phyloP scores from a whole-genome alignment of 2,113 vertebrate species.

The Thinocorus orbignyianus region DNA sequence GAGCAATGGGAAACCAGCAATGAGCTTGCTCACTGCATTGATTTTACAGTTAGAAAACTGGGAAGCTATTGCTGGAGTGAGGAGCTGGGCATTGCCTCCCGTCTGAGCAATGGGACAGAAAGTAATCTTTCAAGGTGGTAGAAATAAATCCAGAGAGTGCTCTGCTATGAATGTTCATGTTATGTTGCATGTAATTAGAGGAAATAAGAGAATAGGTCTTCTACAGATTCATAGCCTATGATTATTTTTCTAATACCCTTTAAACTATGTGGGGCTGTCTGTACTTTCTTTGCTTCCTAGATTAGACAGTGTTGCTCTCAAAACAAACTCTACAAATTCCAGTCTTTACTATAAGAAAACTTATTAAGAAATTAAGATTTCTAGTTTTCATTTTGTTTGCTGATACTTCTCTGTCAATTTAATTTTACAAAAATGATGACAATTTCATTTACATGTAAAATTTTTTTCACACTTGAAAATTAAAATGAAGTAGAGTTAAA shows the following conservation, averaged over 20 bases:
- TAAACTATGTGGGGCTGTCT: not conserved
- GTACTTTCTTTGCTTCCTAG: not conserved
- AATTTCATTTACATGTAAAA: not conserved
- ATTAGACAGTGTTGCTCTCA: not conserved
- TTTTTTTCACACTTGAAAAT: not conserved
- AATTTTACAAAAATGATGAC: not conserved
- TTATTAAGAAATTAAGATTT: not conserved
- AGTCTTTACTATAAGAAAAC: not conserved
- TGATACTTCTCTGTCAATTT: not conserved
- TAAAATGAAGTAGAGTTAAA: not conserved
- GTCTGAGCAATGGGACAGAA: not conserved
- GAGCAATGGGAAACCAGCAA: not conserved
- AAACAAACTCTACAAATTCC: not conserved
- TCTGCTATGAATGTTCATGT: not conserved
- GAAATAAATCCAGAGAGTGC: not conserved
- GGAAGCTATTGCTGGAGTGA: not conserved
- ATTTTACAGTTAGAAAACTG: not conserved
- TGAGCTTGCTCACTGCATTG: not conserved
- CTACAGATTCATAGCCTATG: not conserved
- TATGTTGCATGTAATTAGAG: not conserved
- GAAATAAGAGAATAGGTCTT: not conserved
- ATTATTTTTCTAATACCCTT: not conserved
- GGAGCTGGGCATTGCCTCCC: not conserved
- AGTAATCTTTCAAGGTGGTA: not conserved
- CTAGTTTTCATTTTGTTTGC: not conserved